These are phyloP conservation scores for Schizopygopsis pylzovi DNA, from an alignment of 2,797 vertebrate species.

Conservation along the genomic window DNA sequence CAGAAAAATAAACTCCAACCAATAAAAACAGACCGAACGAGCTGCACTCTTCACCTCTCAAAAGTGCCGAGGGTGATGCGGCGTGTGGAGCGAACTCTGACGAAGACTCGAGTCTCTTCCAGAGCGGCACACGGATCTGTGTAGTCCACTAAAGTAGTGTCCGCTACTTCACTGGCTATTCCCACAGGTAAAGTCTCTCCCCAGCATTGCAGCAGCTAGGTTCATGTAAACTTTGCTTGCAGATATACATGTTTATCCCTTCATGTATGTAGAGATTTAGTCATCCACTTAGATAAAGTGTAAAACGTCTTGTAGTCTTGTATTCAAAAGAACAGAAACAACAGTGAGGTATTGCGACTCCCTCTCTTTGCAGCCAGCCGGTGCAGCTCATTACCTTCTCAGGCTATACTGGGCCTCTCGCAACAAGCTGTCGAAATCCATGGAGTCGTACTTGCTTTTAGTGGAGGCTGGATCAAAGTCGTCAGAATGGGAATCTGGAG, in stretches of 20 bases:
- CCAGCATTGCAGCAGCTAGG: constrained; percentile 92
- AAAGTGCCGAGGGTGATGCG: constrained; percentile 86
- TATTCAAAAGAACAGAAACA: constrained; percentile 82
- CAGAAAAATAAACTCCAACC: constrained; percentile 74
- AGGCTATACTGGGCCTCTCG: constrained; percentile 97
- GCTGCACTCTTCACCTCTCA: constrained; percentile 86
- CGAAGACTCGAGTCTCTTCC: constrained; percentile 69
- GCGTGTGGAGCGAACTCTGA: constrained; percentile 81
- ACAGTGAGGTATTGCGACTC: constrained; percentile 91
- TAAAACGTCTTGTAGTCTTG: constrained; percentile 91
- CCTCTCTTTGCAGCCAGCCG: constrained; percentile 76
- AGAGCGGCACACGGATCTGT: constrained; percentile 69
- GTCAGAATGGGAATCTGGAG: constrained; percentile 96
- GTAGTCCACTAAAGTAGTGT: constrained; percentile 71
- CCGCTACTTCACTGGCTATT: constrained; percentile 71
- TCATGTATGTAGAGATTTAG: constrained; percentile 59
- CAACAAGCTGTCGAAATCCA: constrained; percentile 99
- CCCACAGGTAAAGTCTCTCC: constrained; percentile 80
- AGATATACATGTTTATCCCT: constrained; percentile 61
- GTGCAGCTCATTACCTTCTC: constrained; percentile 90
- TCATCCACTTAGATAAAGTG: constrained; percentile 82
- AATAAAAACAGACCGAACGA: constrained; percentile 80
- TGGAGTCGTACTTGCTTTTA: constrained; percentile 99
- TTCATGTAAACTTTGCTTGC: constrained; percentile 97
- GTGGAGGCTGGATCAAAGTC: constrained; percentile 99